These are phyloP conservation scores for Enteromius radiatus DNA, from an alignment of 2,797 vertebrate genomes.

Conservation along the genomic window DNA sequence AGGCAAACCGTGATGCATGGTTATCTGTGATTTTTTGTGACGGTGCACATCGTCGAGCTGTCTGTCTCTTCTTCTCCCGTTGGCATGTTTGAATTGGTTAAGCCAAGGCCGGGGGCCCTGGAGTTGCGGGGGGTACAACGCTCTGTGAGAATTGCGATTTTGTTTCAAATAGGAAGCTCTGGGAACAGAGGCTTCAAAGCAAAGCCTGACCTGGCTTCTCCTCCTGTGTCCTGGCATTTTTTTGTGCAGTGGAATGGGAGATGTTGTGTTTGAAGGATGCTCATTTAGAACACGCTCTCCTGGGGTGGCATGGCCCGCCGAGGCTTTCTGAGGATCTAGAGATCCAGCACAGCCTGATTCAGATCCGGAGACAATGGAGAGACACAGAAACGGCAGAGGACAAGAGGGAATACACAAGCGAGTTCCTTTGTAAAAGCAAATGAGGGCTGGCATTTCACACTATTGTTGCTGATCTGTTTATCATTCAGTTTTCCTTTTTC, in stretches of 20 bases:
- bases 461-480: conserved; percentile 47
- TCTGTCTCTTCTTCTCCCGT: conserved; percentile 11
- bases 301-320: not conserved
- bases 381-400: conserved; percentile 19
- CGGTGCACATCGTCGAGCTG: conserved; percentile 11
- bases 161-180: conserved; percentile 68
- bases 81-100: conserved; percentile 26
- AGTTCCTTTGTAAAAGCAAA: conserved; percentile 53
- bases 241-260: conserved; percentile 28
- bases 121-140: conserved; percentile 71
- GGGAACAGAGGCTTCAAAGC: conserved; percentile 71
- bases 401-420: conserved; percentile 25
- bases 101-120: conserved; percentile 59
- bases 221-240: conserved; percentile 23
- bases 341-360: conserved; percentile 22
- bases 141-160: conserved; percentile 77
- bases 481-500: conserved; percentile 22
- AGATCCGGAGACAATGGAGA: conserved; percentile 32
- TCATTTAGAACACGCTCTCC: conserved; percentile 34
- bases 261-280: conserved; percentile 33
- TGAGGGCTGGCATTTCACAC: conserved; percentile 39
- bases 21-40: conserved; percentile 37
- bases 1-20: conserved; percentile 54
- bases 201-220: conserved; percentile 55
- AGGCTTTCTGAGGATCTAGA: conserved; percentile 27